Evolutionary conservation across 2,797 vertebrate species (phyloP).

Genomic region (Benthosema pterotum): DNA sequence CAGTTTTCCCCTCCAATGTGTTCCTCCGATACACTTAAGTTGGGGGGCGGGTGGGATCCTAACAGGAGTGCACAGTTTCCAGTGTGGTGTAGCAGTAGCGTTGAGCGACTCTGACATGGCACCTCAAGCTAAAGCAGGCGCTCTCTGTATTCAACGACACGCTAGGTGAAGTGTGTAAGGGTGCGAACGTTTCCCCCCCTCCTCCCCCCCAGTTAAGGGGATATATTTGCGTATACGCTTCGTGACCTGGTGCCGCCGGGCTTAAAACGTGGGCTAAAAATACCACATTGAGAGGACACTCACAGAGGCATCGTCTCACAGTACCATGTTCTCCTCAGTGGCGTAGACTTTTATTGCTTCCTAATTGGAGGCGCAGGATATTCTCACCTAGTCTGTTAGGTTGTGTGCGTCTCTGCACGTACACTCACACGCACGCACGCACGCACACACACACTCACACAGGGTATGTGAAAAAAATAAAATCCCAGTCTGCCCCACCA

Average conservation of each 20-base stretch:
- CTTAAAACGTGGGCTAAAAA: conserved; percentile 63
- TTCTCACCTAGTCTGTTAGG: too few relatives aligned
- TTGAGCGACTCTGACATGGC: conserved; percentile 66
- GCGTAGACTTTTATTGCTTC: conserved; percentile 50
- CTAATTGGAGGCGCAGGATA: conserved; percentile 71
- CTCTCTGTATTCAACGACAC: conserved; percentile 56
- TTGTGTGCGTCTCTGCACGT: too few relatives aligned
- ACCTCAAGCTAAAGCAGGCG: conserved; percentile 57
- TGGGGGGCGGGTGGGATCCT: too few relatives aligned
- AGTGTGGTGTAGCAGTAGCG: conserved; percentile 36
- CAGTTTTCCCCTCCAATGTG: too few relatives aligned
- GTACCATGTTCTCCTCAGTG: conserved; percentile 57
- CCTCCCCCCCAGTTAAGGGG: conserved; percentile 32
- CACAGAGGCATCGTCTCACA: conserved; percentile 52
- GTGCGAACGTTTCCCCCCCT: conserved; percentile 63
- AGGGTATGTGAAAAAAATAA: too few relatives aligned
- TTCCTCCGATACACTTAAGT: too few relatives aligned
- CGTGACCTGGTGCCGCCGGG: conserved; percentile 53
- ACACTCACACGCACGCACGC: too few relatives aligned
- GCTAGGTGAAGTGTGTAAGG: conserved; percentile 47
- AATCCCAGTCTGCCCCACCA: too few relatives aligned
- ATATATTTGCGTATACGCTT: conserved; percentile 72
- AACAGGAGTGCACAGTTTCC: conserved; percentile 59
- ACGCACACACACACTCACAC: too few relatives aligned
- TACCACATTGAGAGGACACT: conserved; percentile 62